phyloP scores from a whole-genome alignment of 1,140 invertebrate genomes.

The Zaprionus nigranus region DNA sequence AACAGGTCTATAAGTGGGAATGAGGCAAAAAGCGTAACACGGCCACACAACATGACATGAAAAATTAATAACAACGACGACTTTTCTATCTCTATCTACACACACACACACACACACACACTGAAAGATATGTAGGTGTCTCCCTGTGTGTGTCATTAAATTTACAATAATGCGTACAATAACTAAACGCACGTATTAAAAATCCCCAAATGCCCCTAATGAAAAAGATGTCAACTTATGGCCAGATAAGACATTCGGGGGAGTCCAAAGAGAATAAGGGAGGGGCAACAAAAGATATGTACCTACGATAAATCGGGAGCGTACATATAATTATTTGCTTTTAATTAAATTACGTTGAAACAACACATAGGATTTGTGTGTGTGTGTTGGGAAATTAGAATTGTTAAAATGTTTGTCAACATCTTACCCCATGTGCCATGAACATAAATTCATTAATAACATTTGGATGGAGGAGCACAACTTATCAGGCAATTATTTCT shows the following conservation, averaged over 20 bases:
- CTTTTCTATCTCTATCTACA: conserved; percentile 60
- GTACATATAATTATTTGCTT: conserved; percentile 69
- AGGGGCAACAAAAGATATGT: background rate
- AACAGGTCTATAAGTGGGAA: conserved; percentile 60
- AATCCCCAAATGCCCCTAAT: conserved; percentile 41
- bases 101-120: background rate
- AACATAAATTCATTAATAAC: conserved; percentile 76
- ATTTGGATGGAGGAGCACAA: conserved; percentile 11
- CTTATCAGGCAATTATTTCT: conserved; percentile 36
- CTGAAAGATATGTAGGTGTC: conserved; percentile 4
- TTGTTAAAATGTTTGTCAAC: conserved; percentile 65
- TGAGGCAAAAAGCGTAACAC: conserved; percentile 77
- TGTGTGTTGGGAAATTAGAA: conserved; percentile 67
- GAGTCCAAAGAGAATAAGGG: background rate
- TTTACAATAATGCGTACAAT: conserved; percentile 79
- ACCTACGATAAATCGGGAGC: conserved; percentile 11
- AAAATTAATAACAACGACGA: conserved; percentile 63
- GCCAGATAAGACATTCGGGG: conserved; percentile 17
- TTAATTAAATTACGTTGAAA: conserved; percentile 73
- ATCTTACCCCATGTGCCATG: background rate
- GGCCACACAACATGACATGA: conserved; percentile 78
- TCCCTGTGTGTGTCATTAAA: conserved; percentile 57
- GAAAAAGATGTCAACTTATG: conserved; percentile 70
- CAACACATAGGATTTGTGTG: conserved; percentile 60
- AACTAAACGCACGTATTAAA: conserved; percentile 71